These are phyloP conservation scores for Penaeus monodon DNA, from an alignment of 2,888 invertebrate genomes.

Conservation along the genomic window DNA sequence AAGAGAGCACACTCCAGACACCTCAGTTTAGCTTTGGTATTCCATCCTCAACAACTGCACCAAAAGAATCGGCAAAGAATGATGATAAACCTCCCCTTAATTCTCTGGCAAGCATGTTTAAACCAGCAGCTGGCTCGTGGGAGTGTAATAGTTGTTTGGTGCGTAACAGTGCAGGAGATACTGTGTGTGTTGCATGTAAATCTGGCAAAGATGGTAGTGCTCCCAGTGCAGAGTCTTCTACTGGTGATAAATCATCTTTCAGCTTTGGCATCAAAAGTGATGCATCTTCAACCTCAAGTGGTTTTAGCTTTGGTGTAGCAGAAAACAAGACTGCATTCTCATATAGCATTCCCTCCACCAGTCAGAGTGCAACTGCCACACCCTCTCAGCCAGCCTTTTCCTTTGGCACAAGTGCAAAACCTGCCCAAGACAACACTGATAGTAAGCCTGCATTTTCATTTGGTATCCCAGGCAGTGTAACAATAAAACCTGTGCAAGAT, in stretches of 20 bases:
- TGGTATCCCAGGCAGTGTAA: background rate
- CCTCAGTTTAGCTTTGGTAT: background rate
- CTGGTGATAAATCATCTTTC: conserved; percentile 11
- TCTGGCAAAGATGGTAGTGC: conserved; percentile 67
- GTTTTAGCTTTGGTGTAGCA: conserved; percentile 41
- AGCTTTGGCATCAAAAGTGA: conserved; percentile 35
- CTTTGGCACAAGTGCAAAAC: conserved; percentile 4
- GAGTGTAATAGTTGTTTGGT: conserved; percentile 78
- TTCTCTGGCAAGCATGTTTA: conserved; percentile 70
- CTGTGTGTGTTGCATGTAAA: conserved; percentile 74
- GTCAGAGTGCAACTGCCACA: background rate
- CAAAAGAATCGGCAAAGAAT: conserved; percentile 7
- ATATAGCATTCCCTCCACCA: conserved; percentile 66
- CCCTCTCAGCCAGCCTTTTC: conserved; percentile 1
- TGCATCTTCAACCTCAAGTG: background rate
- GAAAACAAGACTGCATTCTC: conserved; percentile 63
- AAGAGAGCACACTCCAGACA: background rate
- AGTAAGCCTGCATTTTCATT: conserved; percentile 27
- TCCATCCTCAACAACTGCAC: conserved; percentile 8
- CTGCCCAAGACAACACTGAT: background rate
- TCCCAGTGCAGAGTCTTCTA: conserved; percentile 29
- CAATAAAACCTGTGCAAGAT: background rate
- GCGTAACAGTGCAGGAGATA: conserved; percentile 72
- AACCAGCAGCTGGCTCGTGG: conserved; percentile 76
- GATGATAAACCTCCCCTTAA: background rate